Evolutionary conservation across 2,113 vertebrate species (phyloP).

Genomic region (Lophochroa leadbeateri): DNA sequence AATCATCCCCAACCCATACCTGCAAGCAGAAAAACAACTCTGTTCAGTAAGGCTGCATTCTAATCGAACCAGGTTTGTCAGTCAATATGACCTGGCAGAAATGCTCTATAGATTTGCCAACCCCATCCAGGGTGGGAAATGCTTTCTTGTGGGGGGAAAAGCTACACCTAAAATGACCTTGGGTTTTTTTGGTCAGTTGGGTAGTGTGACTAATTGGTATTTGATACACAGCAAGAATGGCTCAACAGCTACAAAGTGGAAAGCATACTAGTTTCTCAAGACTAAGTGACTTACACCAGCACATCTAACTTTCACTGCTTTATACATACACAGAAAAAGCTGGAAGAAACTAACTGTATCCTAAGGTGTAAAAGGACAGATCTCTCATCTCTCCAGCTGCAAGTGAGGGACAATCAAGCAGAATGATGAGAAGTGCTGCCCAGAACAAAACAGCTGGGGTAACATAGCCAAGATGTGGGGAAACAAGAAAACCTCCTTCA

Average conservation of each 20-base stretch:
- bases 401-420: background rate
- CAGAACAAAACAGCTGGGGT: background rate
- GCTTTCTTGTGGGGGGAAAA: background rate
- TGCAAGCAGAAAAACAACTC: slow-evolving; percentile 63
- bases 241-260: background rate
- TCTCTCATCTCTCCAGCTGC: background rate
- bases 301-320: background rate
- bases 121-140: background rate
- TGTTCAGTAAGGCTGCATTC: background rate
- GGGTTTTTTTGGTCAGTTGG: accelerated
- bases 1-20: slow-evolving; percentile 99
- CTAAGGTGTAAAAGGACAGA: background rate
- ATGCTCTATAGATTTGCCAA: background rate
- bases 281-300: background rate
- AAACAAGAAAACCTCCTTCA: background rate
- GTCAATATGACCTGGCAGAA: background rate
- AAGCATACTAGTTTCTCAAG: background rate
- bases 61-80: background rate
- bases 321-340: background rate
- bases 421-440: background rate
- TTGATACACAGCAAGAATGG: background rate
- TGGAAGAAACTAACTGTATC: background rate
- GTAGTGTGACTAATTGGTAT: background rate
- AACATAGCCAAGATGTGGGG: background rate
- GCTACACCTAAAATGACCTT: background rate